Percentiles rank a stretch among this genome's conserved stretches.
These are phyloP conservation scores for Odocoileus hemionus DNA, from an alignment of 2,113 vertebrate genomes.

Conservation along the genomic window DNA sequence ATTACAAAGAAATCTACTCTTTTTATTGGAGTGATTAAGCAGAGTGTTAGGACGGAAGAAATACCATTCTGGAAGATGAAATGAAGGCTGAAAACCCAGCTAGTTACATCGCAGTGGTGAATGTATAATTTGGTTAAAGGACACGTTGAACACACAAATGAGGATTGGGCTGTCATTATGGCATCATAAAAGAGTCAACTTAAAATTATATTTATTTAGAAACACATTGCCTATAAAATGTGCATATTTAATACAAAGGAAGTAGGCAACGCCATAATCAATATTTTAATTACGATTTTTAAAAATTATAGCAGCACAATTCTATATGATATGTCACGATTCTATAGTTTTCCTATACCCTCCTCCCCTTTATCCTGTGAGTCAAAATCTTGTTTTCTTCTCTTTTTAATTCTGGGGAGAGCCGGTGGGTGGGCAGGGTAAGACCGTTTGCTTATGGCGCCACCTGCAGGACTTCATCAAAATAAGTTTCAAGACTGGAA, in stretches of 20 bases:
- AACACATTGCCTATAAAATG: conserved; percentile 31
- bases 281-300: conserved; percentile 70
- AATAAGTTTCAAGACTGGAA: neutral
- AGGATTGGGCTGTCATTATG: neutral
- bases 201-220: conserved; percentile 38
- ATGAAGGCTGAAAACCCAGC: neutral
- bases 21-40: conserved; percentile 71
- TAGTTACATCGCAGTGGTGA: neutral
- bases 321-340: neutral
- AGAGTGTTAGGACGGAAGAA: conserved; percentile 20
- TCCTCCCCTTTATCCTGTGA: neutral
- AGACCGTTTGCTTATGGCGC: conserved; percentile 65
- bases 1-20: conserved; percentile 69
- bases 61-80: neutral
- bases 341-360: neutral
- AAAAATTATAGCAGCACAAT: neutral
- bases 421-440: neutral
- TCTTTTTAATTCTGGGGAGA: neutral
- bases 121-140: conserved; percentile 44
- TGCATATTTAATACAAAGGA: conserved; percentile 35
- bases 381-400: neutral
- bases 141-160: conserved; percentile 29
- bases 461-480: conserved; percentile 65
- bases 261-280: conserved; percentile 53
- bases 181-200: conserved; percentile 43